Percentiles rank a stretch among this genome's conserved stretches.
phyloP scores from a whole-genome alignment of 1,140 invertebrate genomes.

The Rhyzopertha dominica region DNA sequence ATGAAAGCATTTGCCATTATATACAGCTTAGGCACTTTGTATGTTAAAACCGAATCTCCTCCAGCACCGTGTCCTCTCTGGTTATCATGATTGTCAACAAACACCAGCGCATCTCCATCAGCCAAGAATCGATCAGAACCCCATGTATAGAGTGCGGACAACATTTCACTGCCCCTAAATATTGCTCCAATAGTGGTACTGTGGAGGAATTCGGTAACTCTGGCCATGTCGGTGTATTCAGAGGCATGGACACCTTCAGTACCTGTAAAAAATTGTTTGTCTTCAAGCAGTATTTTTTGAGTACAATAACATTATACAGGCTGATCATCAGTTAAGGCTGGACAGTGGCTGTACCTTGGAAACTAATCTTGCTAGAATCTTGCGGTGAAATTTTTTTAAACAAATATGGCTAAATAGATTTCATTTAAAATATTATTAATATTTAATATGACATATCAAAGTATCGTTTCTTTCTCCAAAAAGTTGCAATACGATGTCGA shows the following conservation, averaged over 20 bases:
- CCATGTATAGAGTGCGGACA: slow-evolving; percentile 38
- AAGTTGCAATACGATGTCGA: no score
- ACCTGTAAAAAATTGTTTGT: no score
- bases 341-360: no score
- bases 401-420: no score
- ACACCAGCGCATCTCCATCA: slow-evolving; percentile 52
- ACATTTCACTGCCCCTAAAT: slow-evolving; percentile 46
- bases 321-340: no score
- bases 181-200: slow-evolving; percentile 54
- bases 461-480: no score
- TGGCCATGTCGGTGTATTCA: slow-evolving; percentile 60
- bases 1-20: slow-evolving; percentile 75
- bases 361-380: no score
- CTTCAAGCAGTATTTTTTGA: no score
- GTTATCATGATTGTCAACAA: slow-evolving; percentile 60
- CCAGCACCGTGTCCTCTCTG: slow-evolving; percentile 48
- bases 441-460: no score
- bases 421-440: no score
- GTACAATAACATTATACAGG: no score
- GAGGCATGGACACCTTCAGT: slow-evolving; percentile 58
- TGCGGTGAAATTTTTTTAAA: no score
- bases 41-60: slow-evolving; percentile 53
- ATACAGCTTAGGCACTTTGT: slow-evolving; percentile 55
- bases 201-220: slow-evolving; percentile 70
- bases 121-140: slow-evolving; percentile 50